Evolutionary conservation across 2,113 vertebrate species (phyloP).

Genomic region (Sturnus vulgaris): DNA sequence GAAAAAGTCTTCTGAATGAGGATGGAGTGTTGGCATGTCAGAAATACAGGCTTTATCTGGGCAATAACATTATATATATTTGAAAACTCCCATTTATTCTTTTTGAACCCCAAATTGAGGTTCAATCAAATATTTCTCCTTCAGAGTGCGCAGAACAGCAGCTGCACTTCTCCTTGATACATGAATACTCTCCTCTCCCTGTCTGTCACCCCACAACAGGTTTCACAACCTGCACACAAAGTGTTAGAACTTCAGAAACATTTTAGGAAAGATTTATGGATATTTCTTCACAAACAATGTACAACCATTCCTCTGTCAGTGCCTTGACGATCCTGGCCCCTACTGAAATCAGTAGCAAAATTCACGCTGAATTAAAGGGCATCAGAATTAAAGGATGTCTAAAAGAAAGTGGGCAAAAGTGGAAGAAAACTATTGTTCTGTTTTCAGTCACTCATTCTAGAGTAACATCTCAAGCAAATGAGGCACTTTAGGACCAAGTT

Average conservation of each 20-base stretch:
- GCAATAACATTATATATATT: not conserved
- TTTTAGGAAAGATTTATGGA: not conserved
- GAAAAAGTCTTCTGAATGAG: not conserved
- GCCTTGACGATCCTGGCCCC: not conserved
- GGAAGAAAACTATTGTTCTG: not conserved
- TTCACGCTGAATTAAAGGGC: not conserved
- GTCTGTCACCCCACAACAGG: not conserved
- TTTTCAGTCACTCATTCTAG: not conserved
- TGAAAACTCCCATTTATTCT: not conserved
- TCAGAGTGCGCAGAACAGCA: not conserved
- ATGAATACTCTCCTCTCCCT: not conserved
- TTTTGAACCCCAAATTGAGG: not conserved
- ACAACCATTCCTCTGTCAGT: not conserved
- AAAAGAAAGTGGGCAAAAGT: not conserved
- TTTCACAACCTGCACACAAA: not conserved
- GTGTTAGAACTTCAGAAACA: not conserved
- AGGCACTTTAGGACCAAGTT: not conserved
- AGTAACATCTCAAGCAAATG: not conserved
- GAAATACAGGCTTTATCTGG: not conserved
- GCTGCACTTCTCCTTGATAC: not conserved
- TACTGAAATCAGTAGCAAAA: not conserved
- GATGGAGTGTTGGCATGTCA: not conserved
- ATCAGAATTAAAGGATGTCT: not conserved
- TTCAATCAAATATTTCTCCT: not conserved
- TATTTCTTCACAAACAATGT: not conserved